These are phyloP conservation scores for Drosophila heteroneura DNA, from an alignment of 2,888 invertebrate genomes.

Conservation along the genomic window DNA sequence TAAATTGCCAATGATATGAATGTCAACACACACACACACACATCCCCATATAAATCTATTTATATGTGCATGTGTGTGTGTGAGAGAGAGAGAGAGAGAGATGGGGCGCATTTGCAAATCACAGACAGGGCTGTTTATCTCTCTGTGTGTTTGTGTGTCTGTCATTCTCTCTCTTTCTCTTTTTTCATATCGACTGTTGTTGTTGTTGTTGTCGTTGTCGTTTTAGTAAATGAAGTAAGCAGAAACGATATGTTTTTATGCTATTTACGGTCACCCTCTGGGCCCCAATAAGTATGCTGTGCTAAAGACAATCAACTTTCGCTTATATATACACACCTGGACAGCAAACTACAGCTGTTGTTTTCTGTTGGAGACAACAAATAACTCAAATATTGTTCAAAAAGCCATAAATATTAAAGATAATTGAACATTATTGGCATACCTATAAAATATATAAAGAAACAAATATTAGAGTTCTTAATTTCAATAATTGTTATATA, in stretches of 20 bases:
- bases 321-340: background rate
- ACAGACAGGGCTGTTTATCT: background rate
- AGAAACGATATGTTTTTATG: background rate
- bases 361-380: background rate
- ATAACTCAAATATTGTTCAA: background rate
- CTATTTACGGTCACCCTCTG: background rate
- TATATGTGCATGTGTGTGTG: background rate
- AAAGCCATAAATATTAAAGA: background rate
- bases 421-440: background rate
- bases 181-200: slow-evolving; percentile 14
- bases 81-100: background rate
- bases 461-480: background rate
- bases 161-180: slow-evolving; percentile 19
- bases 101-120: slow-evolving; percentile 16
- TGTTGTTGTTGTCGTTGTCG: background rate
- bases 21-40: slow-evolving; percentile 1
- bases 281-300: slow-evolving; percentile 32
- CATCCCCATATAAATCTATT: background rate
- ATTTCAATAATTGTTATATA: background rate
- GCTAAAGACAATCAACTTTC: background rate
- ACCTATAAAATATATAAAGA: background rate
- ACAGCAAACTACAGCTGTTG: background rate
- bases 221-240: slow-evolving; percentile 17
- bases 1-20: slow-evolving; percentile 35
- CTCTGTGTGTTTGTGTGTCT: slow-evolving; percentile 2